Base-by-base conservation (phyloP, 2,797 vertebrate genomes). In the Lycodopsis pacificus region DNA sequence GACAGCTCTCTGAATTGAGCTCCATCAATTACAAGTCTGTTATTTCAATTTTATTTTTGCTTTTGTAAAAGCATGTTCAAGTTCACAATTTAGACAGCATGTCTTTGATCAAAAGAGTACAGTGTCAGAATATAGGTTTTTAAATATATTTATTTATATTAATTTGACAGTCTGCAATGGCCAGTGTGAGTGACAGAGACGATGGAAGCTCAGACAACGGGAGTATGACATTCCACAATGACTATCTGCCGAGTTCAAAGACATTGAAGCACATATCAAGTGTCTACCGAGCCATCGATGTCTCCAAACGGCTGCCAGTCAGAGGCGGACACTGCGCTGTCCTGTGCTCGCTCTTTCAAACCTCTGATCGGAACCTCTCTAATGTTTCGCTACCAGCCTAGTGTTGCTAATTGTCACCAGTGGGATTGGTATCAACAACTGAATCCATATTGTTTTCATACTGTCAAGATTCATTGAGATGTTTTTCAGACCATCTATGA, bases 201-300 rank as follows among this genome's bases (percentile, higher is more conserved):
- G 72, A 65, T 79, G 46, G 32, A 53, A 76, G 66, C 75, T 70
- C 67, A 76, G 73, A 83, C 27, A 59, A 44, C 32, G 22, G 38
- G 22, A 25, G 64, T 71, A 42, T 81, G 65, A 82, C 69, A 79
- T 73, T 58, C 22, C 57, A 69, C 64, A 65, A 49, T 64, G 64
- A 79, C 70, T 73, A 71, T 56, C 61, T 77, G 69, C 73, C 32
- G 12, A 70, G 77, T 85, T 87, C 81, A 87, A 91, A 91, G 86
- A 72, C 54, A 54, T 36, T 46, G 40, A 30, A 80, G 71, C 64
- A 61, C 7, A 36, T 44, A 83, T 75, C 42, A 77, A 80, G 72
- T 36, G 61, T 53, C 65, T 75, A 69, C 75, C 72, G 71, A 86
- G 69, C 27, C 63, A 42, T 89, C 61, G 63, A 40, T 36, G 57